Conservation (phyloP, 2,888 invertebrate genomes). For the Eupeodes luniger region DNA sequence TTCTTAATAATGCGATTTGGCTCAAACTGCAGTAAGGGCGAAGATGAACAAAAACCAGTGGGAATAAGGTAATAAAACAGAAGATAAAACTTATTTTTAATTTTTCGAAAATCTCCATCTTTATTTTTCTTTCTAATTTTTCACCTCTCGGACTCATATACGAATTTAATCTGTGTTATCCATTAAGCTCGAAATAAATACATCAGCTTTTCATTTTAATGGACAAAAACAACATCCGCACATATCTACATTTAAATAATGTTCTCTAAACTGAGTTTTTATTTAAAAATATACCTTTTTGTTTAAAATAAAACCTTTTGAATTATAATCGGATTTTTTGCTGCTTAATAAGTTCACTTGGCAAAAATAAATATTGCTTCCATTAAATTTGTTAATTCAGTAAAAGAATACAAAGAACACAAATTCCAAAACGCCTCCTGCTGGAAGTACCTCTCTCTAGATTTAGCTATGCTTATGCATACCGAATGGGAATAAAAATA, state of each 20-base stretch:
- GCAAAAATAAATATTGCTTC: conserved; percentile 24
- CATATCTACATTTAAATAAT: conserved; percentile 2
- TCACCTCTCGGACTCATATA: not conserved
- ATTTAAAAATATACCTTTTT: conserved; percentile 10
- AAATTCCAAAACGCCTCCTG: not conserved
- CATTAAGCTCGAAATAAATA: conserved; percentile 11
- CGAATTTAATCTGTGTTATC: not conserved
- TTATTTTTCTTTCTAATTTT: not conserved
- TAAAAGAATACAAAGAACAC: not conserved
- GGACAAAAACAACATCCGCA: not conserved
- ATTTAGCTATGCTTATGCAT: not conserved
- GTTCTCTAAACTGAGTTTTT: conserved; percentile 16
- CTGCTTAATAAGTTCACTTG: conserved; percentile 17
- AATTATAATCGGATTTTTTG: conserved; percentile 14
- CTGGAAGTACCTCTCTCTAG: no score
- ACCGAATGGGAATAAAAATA: conserved; percentile 12
- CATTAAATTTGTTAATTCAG: conserved; percentile 41
- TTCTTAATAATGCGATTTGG: no score
- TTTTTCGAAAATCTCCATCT: no score
- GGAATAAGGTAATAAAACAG: no score
- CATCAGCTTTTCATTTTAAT: not conserved
- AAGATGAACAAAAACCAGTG: no score
- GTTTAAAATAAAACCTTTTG: conserved; percentile 5
- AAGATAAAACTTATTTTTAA: no score
- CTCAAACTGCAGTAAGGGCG: no score